Conservation (phyloP, 2,888 invertebrate genomes). For the Nomada ferruginata region DNA sequence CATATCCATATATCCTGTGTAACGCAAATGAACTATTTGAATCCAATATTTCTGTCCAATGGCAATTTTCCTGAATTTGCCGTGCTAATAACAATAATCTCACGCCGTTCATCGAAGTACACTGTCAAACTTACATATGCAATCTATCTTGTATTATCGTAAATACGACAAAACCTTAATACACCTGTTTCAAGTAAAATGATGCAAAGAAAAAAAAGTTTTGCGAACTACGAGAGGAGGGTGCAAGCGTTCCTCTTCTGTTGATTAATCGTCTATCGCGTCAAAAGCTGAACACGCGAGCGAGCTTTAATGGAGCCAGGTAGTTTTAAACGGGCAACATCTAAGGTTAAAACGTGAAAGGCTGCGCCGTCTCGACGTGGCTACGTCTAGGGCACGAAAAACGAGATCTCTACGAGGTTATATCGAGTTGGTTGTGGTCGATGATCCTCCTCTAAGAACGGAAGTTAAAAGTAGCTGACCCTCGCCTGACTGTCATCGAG, state of each 20-base stretch:
- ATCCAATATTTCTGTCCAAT: too few relatives aligned
- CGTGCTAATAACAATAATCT: too few relatives aligned
- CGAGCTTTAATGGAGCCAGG: constrained; percentile 41
- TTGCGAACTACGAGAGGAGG: not conserved
- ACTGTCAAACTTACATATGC: too few relatives aligned
- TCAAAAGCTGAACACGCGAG: constrained; percentile 37
- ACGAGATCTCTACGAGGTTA: constrained; percentile 45
- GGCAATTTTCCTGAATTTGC: too few relatives aligned
- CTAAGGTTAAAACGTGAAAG: constrained; percentile 45
- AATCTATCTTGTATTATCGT: too few relatives aligned
- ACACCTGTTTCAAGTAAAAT: not conserved
- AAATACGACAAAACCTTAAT: not conserved
- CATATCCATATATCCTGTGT: not conserved
- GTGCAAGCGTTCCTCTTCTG: constrained; percentile 16
- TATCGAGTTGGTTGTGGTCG: constrained; percentile 16
- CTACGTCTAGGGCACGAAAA: constrained; percentile 1
- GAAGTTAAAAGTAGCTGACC: constrained; percentile 46
- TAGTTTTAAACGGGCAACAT: constrained; percentile 25
- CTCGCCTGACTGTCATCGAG: constrained; percentile 35
- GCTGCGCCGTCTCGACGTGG: constrained; percentile 10
- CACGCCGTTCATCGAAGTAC: too few relatives aligned
- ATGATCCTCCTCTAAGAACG: constrained; percentile 35
- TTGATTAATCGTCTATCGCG: constrained; percentile 49
- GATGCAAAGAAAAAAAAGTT: not conserved
- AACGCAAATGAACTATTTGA: too few relatives aligned